These are phyloP conservation scores for Caretta caretta DNA, from an alignment of 2,113 vertebrate species.

Conservation along the genomic window DNA sequence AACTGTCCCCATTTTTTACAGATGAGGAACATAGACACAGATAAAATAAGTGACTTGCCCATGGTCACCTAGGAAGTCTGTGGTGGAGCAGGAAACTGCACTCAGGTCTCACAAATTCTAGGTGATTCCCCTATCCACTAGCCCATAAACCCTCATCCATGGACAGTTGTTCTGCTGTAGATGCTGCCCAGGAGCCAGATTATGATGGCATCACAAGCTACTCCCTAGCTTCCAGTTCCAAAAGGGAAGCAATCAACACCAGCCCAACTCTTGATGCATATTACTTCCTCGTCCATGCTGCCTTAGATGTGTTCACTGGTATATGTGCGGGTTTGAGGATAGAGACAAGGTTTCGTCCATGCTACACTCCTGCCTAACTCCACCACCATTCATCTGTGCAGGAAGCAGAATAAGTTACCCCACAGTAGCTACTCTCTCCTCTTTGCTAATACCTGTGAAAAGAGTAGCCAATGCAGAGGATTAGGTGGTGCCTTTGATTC, in stretches of 20 bases:
- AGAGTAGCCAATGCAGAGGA: neutral
- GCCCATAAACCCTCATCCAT: neutral
- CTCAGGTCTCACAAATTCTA: neutral
- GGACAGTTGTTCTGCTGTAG: fast-evolving
- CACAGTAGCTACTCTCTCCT: neutral
- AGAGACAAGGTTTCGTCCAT: neutral
- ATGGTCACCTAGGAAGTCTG: neutral
- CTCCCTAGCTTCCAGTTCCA: neutral
- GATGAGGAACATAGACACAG: neutral
- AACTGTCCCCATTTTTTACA: neutral
- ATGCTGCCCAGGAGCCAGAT: neutral
- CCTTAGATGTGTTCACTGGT: neutral
- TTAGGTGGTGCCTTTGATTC: neutral
- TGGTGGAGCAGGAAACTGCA: neutral
- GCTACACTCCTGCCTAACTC: neutral
- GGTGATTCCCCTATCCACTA: neutral
- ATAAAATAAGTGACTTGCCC: neutral
- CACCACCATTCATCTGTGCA: neutral
- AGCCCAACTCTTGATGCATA: neutral
- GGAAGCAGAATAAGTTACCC: neutral
- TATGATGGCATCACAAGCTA: neutral
- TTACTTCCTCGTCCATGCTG: neutral
- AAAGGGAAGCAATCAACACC: neutral
- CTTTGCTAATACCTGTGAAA: neutral
- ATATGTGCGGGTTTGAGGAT: neutral